These are phyloP conservation scores for Neotragus moschatus DNA, from an alignment of 2,113 vertebrate genomes.

Conservation along the genomic window DNA sequence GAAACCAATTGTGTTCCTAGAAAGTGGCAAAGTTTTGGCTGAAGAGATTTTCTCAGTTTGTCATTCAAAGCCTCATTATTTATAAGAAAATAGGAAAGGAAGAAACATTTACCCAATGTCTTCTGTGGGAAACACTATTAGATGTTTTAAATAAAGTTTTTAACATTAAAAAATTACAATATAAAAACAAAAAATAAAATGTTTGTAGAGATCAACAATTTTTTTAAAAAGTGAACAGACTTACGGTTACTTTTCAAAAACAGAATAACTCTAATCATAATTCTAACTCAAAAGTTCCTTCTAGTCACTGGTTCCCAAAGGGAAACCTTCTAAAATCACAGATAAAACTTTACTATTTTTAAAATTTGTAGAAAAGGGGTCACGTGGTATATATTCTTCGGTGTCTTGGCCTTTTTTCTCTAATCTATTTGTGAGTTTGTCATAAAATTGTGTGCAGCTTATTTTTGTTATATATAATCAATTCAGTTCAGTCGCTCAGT, in stretches of 20 bases:
- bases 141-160: not conserved
- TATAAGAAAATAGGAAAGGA: not conserved
- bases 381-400: not conserved
- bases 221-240: not conserved
- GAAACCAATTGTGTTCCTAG: not conserved
- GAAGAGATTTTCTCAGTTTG: not conserved
- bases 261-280: not conserved
- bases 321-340: not conserved
- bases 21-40: not conserved
- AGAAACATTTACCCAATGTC: not conserved
- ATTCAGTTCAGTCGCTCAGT: too few species aligned
- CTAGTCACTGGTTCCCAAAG: not conserved
- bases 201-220: not conserved
- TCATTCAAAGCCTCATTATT: not conserved
- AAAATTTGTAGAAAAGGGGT: not conserved
- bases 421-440: not conserved
- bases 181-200: not conserved
- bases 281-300: not conserved
- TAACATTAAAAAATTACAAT: not conserved
- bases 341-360: not conserved
- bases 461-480: not conserved
- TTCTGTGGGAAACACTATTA: not conserved
- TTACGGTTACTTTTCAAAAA: not conserved
- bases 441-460: not conserved
- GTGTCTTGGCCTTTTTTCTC: not conserved